A percentile compares a stretch with the other conserved stretches of the same genome.
phyloP scores from a whole-genome alignment of 1,140 invertebrate genomes.

The Eupeodes corollae region DNA sequence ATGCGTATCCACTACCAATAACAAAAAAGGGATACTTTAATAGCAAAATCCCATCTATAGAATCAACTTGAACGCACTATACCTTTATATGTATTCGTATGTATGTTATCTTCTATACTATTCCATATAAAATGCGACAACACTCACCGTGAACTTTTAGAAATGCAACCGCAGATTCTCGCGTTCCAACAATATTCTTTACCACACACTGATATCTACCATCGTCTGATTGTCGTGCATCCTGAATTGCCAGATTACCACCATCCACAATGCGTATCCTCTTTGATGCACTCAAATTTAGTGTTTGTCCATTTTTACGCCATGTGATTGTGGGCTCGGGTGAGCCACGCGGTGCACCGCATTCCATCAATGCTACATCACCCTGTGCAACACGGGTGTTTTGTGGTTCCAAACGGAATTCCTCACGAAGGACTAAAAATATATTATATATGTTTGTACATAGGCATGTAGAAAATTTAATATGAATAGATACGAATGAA shows the following conservation, averaged over 20 bases:
- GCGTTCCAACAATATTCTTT: slow-evolving; percentile 66
- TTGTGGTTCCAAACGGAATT: slow-evolving; percentile 68
- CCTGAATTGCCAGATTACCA: slow-evolving; percentile 70
- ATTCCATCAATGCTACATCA: slow-evolving; percentile 74
- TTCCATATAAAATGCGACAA: background rate
- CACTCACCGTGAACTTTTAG: slow-evolving; percentile 69
- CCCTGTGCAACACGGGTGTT: slow-evolving; percentile 66
- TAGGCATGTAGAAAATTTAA: no score
- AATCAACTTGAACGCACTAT: no score
- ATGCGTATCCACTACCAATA: background rate
- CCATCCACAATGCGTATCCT: slow-evolving; percentile 66
- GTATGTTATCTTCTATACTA: no score
- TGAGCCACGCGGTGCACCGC: slow-evolving; percentile 71
- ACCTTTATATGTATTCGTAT: no score
- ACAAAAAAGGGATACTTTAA: background rate
- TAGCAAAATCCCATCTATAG: slow-evolving; percentile 1
- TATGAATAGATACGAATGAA: no score
- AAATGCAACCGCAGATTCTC: slow-evolving; percentile 61
- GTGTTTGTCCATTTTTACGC: slow-evolving; percentile 71
- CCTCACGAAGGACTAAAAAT: slow-evolving; percentile 62
- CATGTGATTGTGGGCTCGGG: slow-evolving; percentile 73
- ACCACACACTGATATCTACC: slow-evolving; percentile 78
- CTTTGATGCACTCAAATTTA: slow-evolving; percentile 47
- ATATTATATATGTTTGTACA: background rate
- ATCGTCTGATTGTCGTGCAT: slow-evolving; percentile 64